Evolutionary conservation across 2,113 vertebrate species (phyloP).

Genomic region (Aegotheles bennettii): DNA sequence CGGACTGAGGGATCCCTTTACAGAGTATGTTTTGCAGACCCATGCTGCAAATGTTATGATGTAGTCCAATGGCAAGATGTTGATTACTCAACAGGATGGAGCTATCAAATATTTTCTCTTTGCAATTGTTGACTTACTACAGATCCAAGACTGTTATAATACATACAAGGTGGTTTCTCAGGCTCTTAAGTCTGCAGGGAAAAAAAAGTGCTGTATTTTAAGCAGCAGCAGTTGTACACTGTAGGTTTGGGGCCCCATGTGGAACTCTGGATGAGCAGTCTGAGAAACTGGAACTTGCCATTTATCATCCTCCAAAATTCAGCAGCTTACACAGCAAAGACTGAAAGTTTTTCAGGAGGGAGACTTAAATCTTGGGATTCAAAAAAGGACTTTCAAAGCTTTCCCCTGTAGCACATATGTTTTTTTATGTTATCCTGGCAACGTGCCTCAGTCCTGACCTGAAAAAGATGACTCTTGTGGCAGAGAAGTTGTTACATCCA

Average conservation of each 20-base stretch:
- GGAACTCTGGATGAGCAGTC: neutral
- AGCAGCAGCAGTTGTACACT: neutral
- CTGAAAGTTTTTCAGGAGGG: neutral
- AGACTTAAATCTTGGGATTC: neutral
- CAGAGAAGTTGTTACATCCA: neutral
- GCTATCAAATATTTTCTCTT: neutral
- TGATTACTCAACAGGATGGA: neutral
- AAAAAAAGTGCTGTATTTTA: neutral
- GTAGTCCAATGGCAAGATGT: neutral
- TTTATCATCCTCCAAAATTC: neutral
- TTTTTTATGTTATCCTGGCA: neutral
- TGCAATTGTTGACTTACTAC: neutral
- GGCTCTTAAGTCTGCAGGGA: neutral
- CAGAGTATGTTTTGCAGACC: neutral
- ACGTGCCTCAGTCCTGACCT: neutral
- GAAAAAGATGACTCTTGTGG: neutral
- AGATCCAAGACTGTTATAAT: neutral
- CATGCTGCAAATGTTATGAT: neutral
- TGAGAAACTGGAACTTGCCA: neutral
- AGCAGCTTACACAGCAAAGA: neutral
- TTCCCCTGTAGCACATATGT: neutral
- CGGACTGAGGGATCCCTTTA: neutral
- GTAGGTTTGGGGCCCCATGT: neutral
- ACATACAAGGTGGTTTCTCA: neutral
- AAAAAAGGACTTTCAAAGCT: neutral